Evolutionary conservation across 1,140 invertebrate genomes (phyloP).

Genomic region (Atta cephalotes): DNA sequence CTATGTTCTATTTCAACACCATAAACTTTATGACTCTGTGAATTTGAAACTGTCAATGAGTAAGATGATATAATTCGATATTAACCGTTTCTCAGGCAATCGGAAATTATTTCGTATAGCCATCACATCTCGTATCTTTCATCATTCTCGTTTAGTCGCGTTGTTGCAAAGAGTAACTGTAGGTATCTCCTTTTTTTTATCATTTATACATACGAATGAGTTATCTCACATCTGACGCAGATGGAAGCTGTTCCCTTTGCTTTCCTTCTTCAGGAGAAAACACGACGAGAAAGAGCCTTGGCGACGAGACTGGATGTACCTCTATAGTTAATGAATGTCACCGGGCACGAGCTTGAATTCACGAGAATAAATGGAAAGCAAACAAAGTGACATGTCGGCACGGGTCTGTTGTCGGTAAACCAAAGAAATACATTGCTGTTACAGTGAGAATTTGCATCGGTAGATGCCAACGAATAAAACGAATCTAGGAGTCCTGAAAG

Average conservation of each 20-base stretch:
- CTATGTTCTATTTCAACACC: constrained; percentile 16
- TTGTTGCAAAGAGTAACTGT: not conserved
- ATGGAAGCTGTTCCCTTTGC: not conserved
- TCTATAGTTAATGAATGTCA: constrained; percentile 54
- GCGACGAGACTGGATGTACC: constrained; percentile 17
- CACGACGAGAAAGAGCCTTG: not conserved
- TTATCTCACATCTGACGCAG: not conserved
- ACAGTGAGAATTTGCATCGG: constrained; percentile 47
- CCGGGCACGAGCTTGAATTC: constrained; percentile 41
- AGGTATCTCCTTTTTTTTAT: not conserved
- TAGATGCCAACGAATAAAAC: constrained; percentile 27
- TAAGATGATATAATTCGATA: not conserved
- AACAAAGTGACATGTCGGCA: constrained; percentile 58
- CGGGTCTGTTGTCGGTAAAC: constrained; percentile 24
- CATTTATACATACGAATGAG: not conserved
- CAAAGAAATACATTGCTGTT: constrained; percentile 48
- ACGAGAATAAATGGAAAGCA: constrained; percentile 57
- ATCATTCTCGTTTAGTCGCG: not conserved
- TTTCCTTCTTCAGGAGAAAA: not conserved
- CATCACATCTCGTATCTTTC: not conserved
- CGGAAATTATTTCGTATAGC: constrained; percentile 22
- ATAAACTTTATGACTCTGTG: constrained; percentile 33
- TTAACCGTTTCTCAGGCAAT: not conserved
- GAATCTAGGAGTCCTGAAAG: not conserved
- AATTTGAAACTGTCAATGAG: constrained; percentile 1